These are phyloP conservation scores for Pelecanus crispus DNA, from an alignment of 2,113 vertebrate genomes.

Conservation along the genomic window DNA sequence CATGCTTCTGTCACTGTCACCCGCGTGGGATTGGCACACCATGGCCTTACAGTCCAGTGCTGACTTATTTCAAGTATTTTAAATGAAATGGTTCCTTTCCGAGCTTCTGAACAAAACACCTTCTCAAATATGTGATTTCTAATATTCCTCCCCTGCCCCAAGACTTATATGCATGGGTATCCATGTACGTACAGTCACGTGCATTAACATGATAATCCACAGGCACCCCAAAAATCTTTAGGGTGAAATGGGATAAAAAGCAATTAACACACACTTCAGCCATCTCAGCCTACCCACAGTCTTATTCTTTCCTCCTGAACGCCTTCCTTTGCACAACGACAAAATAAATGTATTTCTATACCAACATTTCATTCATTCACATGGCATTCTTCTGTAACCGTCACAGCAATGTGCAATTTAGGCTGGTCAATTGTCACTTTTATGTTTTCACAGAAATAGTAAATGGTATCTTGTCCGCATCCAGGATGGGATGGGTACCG, in stretches of 20 bases:
- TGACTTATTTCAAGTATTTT: not conserved
- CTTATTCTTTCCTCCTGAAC: not conserved
- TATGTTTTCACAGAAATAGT: not conserved
- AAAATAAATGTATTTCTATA: not conserved
- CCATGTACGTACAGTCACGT: no score
- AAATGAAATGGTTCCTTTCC: not conserved
- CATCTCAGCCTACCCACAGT: not conserved
- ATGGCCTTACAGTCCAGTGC: not conserved
- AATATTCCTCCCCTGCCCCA: no score
- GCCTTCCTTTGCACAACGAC: no score
- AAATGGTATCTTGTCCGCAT: not conserved
- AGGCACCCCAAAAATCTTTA: not conserved
- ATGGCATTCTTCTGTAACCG: not conserved
- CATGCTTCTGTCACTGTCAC: not conserved
- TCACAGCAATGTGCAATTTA: not conserved
- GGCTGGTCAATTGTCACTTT: not conserved
- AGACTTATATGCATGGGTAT: not conserved
- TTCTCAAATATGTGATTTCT: not conserved
- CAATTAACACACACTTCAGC: not conserved
- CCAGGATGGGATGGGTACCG: not conserved
- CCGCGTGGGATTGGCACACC: fast-evolving
- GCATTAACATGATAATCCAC: not conserved
- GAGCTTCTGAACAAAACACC: not conserved
- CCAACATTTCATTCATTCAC: not conserved
- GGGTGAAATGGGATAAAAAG: not conserved